These are phyloP conservation scores for Cyrtodaria siliqua DNA, from an alignment of 2,888 invertebrate species.

Conservation along the genomic window DNA sequence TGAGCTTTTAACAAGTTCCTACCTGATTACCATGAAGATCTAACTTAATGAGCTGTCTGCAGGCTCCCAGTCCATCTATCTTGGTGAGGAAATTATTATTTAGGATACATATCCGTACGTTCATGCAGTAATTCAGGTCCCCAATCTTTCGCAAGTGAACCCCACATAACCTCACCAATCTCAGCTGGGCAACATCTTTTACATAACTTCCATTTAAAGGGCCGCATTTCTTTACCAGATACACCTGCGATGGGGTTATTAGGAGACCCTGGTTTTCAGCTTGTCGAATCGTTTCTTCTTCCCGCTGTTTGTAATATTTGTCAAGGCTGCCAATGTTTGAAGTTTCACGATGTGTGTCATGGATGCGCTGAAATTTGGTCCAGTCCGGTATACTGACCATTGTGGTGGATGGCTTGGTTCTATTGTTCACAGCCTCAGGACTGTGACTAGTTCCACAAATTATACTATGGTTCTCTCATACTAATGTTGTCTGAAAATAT, in stretches of 20 bases:
- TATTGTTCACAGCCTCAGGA: not conserved
- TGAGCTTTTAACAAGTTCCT: too few relatives aligned
- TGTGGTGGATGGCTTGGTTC: slow-evolving; percentile 27
- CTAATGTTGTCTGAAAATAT: too few relatives aligned
- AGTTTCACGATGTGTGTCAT: slow-evolving; percentile 65
- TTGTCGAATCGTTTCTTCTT: slow-evolving; percentile 78
- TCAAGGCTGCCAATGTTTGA: slow-evolving; percentile 60
- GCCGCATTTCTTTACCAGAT: slow-evolving; percentile 72
- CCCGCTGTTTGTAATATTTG: slow-evolving; percentile 79
- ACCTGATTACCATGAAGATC: slow-evolving; percentile 84
- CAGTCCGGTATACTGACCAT: slow-evolving; percentile 85
- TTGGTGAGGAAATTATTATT: slow-evolving; percentile 83
- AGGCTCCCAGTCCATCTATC: slow-evolving; percentile 80
- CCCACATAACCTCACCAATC: slow-evolving; percentile 72
- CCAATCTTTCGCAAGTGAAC: slow-evolving; percentile 81
- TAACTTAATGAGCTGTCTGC: slow-evolving; percentile 82
- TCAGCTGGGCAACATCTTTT: slow-evolving; percentile 73
- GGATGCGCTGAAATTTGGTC: slow-evolving; percentile 78
- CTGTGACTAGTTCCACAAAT: too few relatives aligned
- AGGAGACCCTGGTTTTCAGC: slow-evolving; percentile 81
- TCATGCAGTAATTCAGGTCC: slow-evolving; percentile 79
- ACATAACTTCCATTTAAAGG: slow-evolving; percentile 51
- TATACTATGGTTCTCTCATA: too few relatives aligned
- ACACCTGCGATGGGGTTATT: slow-evolving; percentile 74
- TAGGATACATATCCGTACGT: slow-evolving; percentile 80